Base-by-base conservation (phyloP, 1,140 invertebrate species). In the Drosophila albomicans region DNA sequence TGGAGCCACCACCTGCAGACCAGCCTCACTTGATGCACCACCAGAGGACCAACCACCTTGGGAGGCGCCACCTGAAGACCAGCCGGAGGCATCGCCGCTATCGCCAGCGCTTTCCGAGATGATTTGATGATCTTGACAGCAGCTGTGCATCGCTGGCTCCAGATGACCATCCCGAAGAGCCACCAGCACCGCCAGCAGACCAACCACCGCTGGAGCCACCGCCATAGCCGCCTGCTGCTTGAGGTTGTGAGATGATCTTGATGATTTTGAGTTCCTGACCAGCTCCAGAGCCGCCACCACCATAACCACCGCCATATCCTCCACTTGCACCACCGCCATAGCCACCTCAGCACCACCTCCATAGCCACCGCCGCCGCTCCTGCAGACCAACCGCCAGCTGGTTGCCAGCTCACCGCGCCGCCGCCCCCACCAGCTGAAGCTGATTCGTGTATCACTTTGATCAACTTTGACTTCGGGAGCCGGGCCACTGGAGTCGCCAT, bases 51-150 rank as follows among this genome's bases (percentile, higher is more conserved):
- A 78, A 16, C 76, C 76, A 1, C 64, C 65, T n/a, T 56, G 30
- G 30, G 68, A 38, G 1, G 74, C 11, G 2, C 69, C 46, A 1
- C 81, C 81, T 0, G 52, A 68, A 0, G 75, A 61, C 82, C 82
- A 85, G 7, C 79, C 77, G 8, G 77, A 70, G 41, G 67, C 43
- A 45, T 75, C 78, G 5, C 80, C 77, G n/a, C 52, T 59, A 20
- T 70, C 77, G 15, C 66, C 35, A 15, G 72, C 67, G 49, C 62
- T 78, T 6, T 88, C 84, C 8, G 84, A 82, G 32, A 88, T 88
- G 57, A 88, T 81, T 88, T 88, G 15, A 88, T 78, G 54, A 88
- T 88, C 49, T 88, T 88, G 0, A 88, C 78, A n/a, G 84, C 84
- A 5, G 82, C 6, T 1, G 52, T 66, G 79, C 69, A 16, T 82